A percentile compares a stretch with the other conserved stretches of the same genome.
These are phyloP conservation scores for Poeciliopsis infans DNA, from an alignment of 2,797 vertebrate species.

Conservation along the genomic window DNA sequence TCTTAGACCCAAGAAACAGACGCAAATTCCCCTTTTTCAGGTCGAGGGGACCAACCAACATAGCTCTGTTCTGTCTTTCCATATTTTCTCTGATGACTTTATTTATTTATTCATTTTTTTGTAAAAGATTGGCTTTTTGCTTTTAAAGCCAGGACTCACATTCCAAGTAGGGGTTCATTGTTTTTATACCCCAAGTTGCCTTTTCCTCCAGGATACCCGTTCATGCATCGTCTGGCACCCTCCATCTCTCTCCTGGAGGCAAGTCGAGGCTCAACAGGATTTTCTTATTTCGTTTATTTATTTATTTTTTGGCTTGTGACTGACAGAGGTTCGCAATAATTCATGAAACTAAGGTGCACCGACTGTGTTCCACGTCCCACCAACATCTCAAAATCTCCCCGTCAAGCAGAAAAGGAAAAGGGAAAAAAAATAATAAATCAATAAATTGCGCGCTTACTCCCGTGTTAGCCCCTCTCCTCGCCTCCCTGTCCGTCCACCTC, in stretches of 20 bases:
- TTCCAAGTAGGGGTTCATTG: slow-evolving; percentile 6
- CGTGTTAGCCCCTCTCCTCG: slow-evolving; percentile 9
- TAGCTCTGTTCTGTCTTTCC: neutral
- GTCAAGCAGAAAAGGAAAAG: slow-evolving; percentile 24
- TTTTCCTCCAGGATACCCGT: slow-evolving; percentile 7
- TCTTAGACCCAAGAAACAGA: neutral
- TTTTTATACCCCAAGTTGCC: slow-evolving; percentile 3
- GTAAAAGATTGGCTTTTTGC: neutral
- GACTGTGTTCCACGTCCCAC: slow-evolving; percentile 31
- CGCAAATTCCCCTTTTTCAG: neutral
- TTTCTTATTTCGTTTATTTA: neutral
- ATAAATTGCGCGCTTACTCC: slow-evolving; percentile 26
- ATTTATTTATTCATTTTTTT: neutral
- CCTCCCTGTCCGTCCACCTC: slow-evolving; percentile 23
- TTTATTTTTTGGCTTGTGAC: slow-evolving; percentile 20
- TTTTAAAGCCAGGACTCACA: neutral
- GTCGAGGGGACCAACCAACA: neutral
- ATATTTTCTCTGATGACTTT: neutral
- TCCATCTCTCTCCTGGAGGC: neutral
- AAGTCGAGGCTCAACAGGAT: neutral
- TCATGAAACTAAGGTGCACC: slow-evolving; percentile 33
- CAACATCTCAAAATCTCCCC: slow-evolving; percentile 38
- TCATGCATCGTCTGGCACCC: slow-evolving; percentile 27
- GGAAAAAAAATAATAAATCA: neutral
- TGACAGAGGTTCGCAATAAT: slow-evolving; percentile 49